phyloP scores from a whole-genome alignment of 2,113 vertebrate genomes.

The Oenanthe melanoleuca region DNA sequence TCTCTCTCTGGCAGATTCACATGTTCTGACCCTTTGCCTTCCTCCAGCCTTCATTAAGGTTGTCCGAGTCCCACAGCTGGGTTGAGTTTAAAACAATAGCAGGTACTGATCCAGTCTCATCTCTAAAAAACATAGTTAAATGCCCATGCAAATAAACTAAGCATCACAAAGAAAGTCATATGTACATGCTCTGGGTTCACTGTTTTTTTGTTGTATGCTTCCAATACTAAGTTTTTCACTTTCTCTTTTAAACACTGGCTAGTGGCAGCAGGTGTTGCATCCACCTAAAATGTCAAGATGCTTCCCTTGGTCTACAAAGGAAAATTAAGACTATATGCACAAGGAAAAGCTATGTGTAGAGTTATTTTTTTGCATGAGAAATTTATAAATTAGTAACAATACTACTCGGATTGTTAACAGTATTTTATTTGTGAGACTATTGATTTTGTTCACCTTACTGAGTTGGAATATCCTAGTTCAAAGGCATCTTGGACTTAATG shows the following conservation, averaged over 20 bases:
- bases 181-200: not conserved
- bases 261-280: not conserved
- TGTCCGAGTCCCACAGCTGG: not conserved
- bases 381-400: not conserved
- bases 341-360: not conserved
- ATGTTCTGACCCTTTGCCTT: not conserved
- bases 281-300: not conserved
- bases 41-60: not conserved
- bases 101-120: not conserved
- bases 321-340: not conserved
- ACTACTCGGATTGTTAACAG: not conserved
- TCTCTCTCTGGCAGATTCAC: not conserved
- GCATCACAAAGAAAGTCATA: not conserved
- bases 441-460: not conserved
- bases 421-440: not conserved
- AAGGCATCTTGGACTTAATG: not conserved
- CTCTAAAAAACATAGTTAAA: not conserved
- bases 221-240: rapidly evolving
- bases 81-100: not conserved
- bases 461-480: not conserved
- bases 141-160: not conserved
- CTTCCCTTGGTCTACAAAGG: not conserved
- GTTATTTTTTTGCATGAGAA: not conserved
- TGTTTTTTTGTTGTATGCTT: not conserved
- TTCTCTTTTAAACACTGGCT: not conserved